Base-by-base conservation (phyloP, 2,888 invertebrate species). In the Sussaba pulchella region DNA sequence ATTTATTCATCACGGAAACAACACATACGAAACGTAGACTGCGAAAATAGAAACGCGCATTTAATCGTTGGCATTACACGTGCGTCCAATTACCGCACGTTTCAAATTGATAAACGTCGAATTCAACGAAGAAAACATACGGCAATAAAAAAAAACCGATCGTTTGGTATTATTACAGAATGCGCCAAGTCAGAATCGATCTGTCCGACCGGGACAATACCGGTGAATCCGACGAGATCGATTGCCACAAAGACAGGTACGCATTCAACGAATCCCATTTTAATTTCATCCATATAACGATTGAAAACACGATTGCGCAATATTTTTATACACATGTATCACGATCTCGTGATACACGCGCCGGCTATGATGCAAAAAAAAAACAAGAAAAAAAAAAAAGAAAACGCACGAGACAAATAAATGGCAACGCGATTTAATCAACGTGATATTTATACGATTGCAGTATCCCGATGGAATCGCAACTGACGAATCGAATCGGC, bases 391-490 rank as follows among this genome's bases (percentile, higher is more conserved):
- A 21, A 36, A 61, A 47, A 19, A 19, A 61, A 72, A 21, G 0
- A 26, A 61, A 72, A 21, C 45, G 9, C 21, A n/a, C 43, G 24
- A 54, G 24, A 26, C 31, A 31, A 31, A 31, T 31, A 31, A 31
- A 31, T 31, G 14, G 41, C 54, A 21, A 5, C 24, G 41, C 24
- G 52, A 67, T 14, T 17, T 78, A 59, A 61, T 52, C 14, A 36
- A 63, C 17, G 61, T 47, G 12, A 19, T 24, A 9, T 54, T 47
- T 59, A 8, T 24, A 21, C 45, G 50, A 63, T 24, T 72, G 31
- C 67, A 84, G 84, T 17, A 26, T 24, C 67, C n/a, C 75, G 67
- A 81, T 78, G 81, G 82, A 77, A 43, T 82, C 78, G 9, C 66
- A 73, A 8, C 61, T 54, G 14, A 31, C 17, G 4, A 50, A 63